Conservation (phyloP, 1,140 invertebrate genomes). For the Periplaneta americana region DNA sequence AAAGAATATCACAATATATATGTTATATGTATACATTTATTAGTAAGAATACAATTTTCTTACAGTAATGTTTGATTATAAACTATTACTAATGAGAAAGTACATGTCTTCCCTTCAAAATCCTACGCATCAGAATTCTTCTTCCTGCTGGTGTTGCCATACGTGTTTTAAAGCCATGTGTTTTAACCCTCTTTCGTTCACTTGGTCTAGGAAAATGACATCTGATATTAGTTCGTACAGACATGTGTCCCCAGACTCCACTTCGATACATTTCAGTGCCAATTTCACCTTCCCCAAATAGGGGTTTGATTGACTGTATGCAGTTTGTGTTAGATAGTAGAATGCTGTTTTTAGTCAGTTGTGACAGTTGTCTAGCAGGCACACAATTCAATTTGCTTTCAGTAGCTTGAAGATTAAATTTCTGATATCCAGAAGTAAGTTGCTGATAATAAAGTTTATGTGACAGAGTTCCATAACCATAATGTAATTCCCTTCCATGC, state of each 20-base stretch:
- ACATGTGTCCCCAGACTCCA: background rate
- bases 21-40: background rate
- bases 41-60: background rate
- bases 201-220: conserved; percentile 63
- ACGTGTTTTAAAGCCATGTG: conserved; percentile 59
- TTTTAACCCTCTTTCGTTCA: conserved; percentile 60
- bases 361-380: background rate
- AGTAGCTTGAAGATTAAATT: background rate
- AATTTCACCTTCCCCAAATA: background rate
- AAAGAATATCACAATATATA: background rate
- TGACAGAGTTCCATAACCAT: background rate
- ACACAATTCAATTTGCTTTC: background rate
- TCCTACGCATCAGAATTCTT: conserved; percentile 62
- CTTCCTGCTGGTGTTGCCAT: conserved; percentile 62
- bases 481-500: background rate
- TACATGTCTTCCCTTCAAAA: conserved; percentile 64
- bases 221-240: background rate
- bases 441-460: background rate
- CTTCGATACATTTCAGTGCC: background rate
- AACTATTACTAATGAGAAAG: conserved; percentile 52
- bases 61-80: conserved; percentile 3
- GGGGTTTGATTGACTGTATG: background rate
- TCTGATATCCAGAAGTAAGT: background rate
- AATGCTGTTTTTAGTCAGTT: background rate
- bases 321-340: background rate